Evolutionary conservation across 2,797 vertebrate genomes (phyloP), one percentile per base, ranked within the genome.

Genomic region (Selene dorsalis): DNA sequence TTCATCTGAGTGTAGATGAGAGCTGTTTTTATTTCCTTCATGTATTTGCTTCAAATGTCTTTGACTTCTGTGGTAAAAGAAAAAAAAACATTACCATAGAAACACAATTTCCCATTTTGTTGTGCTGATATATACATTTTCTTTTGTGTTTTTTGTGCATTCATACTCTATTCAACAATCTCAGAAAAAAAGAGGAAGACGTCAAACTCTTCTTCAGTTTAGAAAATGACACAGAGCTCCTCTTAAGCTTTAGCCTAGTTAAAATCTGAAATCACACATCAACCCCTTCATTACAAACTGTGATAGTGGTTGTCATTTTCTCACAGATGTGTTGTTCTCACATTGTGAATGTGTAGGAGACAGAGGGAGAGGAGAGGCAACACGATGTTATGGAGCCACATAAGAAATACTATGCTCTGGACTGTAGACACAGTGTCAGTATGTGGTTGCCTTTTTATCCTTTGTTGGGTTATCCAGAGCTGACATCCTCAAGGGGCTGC

Each of bases 321-420:
- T 66, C 53, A 60, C 7, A 35, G 32, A 53, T 20, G 17, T 68
- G 47, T 66, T 60, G 22, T 16, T 24, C n/a, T 43, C 28, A 41
- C 28, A n/a, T 13, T 38, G 38, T 39, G 16, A 66, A 55, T 43
- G 22, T 50, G 41, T 24, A 52, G 32, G 41, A 63, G 55, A 66
- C 39, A 59, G 48, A 62, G 4, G n/a, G 26, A 52, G 35, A 47
- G 55, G 35, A 10, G 20, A 12, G 26, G 43, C 69, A 63, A 75
- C 70, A 77, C 32, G 48, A 10, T 80, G 50, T 65, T 35, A 35
- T 35, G 32, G 6, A 60, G 50, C 66, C 83, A 47, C 14, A 74
- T 6, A 56, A 50, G 47, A 69, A 77, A 65, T 45, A 43, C n/a
- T 28, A 26, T 52, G 18, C 39, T 45, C 26, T 55, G 56, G 32